Evolutionary conservation across 1,140 invertebrate species (phyloP), one percentile per base, ranked within the genome.

Genomic region (Heliconius congener): DNA sequence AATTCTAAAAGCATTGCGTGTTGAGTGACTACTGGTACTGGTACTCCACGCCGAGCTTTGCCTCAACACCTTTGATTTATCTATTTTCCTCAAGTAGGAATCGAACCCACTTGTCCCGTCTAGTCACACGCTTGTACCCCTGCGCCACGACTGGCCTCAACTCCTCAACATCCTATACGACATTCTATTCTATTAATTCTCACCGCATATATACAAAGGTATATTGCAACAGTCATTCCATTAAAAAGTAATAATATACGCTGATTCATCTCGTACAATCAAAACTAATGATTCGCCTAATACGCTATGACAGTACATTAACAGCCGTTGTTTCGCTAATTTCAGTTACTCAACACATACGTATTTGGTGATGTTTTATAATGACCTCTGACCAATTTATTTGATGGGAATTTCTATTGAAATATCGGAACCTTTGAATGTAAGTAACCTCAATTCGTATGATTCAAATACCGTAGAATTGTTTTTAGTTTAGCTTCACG

Each of bases 241-340:
- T 66, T 66, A 66, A 66, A 66, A 66, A 66, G 23, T n/a, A 66
- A 66, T 66, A 66, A 66, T 66, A 66, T 27, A 27, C 23, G 57
- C 57, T 66, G 57, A 66, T 27, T 66, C 57, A 66, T 66, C n/a
- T 66, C 57, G 57, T 13, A 66, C 57, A 66, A 66, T 66, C 57
- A 66, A 60, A 66, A 66, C 57, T 66, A 66, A 66, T 66, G 57
- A 66, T 66, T 30, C 23, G 57, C 57, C 57, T 66, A 66, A 66
- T 66, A 66, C 16, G 57, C 19, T 66, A 23, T 66, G 57, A 66
- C 57, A 66, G 57, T 66, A 66, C 57, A 66, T 66, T 66, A 66
- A 66, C 23, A 13, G 23, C 57, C 23, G 57, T 66, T 66, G 57
- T 66, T 66, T 66, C 57, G 57, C 57, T 66, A 66, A 66, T 27